Base-by-base conservation (phyloP, 2,113 vertebrate species). In the Brachyistius frenatus region DNA sequence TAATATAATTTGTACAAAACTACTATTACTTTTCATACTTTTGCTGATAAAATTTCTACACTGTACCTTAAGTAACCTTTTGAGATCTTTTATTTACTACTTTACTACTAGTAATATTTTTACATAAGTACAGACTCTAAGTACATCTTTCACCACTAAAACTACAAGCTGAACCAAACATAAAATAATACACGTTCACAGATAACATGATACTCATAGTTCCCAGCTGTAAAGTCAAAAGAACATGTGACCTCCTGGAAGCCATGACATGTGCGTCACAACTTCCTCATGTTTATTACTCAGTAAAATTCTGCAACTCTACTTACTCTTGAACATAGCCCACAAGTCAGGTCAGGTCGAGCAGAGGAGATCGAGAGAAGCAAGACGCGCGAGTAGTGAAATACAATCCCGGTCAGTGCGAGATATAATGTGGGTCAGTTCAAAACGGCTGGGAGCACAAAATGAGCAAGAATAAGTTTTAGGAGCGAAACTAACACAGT, bases 341-440 rank as follows among this genome's bases (percentile, higher is more conserved):
- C 23, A 33, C 4, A 6, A 54, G 55, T 16, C 46, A 35, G 49
- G 57, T 76, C 41, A 57, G 73, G 78, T 70, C 53, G 49, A 11
- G 1, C 3, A 36, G 0, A 37, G 15, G 46, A 72, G 47, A 66
- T 15, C 44, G 2, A 55, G 33, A 37, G 62, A 76, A 61, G 57
- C 36, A 54, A 33, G 52, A 70, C 16, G 5, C 13, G n/a, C 5
- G 16, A 13, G 53, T 7, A 16, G 63, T 53, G 16, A 81, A 66
- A 70, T 8, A 55, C 3, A 66, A 50, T 57, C n/a, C 5, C 11
- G 13, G 5, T 31, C 67, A 56, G 30, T 35, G 32, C 47, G 52
- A 70, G 57, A 55, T n/a, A 52, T 35, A 54, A 73, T 78, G 54
- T 76, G 41, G 72, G 72, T 73, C 66, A 74, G 30, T 46, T 35